Evolutionary conservation across 2,113 vertebrate species (phyloP).

Genomic region (Agapornis roseicollis): DNA sequence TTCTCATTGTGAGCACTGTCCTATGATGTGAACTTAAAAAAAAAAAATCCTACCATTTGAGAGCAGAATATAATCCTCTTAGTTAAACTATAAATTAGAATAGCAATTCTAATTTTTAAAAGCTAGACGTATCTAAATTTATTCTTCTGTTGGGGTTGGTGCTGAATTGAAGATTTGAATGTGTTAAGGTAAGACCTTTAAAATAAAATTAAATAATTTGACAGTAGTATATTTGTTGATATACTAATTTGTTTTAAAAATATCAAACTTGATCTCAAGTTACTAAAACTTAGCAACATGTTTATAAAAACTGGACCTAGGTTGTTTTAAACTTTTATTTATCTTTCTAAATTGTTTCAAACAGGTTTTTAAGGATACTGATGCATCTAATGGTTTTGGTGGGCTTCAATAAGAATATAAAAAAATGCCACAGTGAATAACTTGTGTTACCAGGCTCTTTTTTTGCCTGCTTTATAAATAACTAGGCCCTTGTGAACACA

Average conservation of each 20-base stretch:
- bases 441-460: neutral
- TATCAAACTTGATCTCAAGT: neutral
- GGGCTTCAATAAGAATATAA: neutral
- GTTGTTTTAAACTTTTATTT: neutral
- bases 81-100: neutral
- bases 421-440: neutral
- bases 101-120: neutral
- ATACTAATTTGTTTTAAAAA: neutral
- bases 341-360: neutral
- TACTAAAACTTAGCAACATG: neutral
- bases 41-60: neutral
- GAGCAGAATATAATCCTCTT: neutral
- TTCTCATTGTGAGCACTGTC: neutral
- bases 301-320: neutral
- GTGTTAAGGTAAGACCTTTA: neutral
- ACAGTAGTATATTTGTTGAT: neutral
- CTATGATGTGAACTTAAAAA: neutral
- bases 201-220: neutral
- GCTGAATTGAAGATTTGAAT: neutral
- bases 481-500: neutral
- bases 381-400: neutral
- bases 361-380: neutral
- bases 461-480: conserved; percentile 27
- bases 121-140: neutral
- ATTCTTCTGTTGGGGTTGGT: neutral